Percentiles rank a stretch among this genome's conserved stretches.
Conservation (phyloP, 2,888 invertebrate species). For the Andrena haemorrhoa region DNA sequence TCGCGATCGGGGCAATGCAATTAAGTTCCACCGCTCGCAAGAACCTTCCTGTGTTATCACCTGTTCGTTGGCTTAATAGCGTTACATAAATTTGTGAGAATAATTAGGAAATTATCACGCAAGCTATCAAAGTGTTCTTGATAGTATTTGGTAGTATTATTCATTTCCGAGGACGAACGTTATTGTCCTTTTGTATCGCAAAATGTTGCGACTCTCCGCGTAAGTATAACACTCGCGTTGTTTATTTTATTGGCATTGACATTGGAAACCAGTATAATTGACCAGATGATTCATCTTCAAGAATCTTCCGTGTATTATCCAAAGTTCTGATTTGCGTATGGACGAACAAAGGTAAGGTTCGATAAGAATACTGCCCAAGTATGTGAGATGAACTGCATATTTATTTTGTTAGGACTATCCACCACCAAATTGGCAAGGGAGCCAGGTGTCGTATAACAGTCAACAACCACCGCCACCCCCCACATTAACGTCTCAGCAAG, state of each 20-base stretch:
- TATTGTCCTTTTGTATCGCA: slow-evolving; percentile 50
- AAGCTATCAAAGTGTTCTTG: slow-evolving; percentile 48
- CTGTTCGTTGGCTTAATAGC: slow-evolving; percentile 25
- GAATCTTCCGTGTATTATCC: slow-evolving; percentile 76
- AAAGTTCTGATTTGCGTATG: slow-evolving; percentile 77
- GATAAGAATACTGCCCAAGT: slow-evolving; percentile 58
- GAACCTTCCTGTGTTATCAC: slow-evolving; percentile 3
- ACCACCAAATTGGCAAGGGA: slow-evolving; percentile 82
- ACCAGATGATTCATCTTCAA: slow-evolving; percentile 72
- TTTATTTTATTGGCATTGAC: slow-evolving; percentile 73
- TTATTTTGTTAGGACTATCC: slow-evolving; percentile 82
- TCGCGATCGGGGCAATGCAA: slow-evolving; percentile 16
- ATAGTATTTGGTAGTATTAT: slow-evolving; percentile 53
- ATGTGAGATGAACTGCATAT: slow-evolving; percentile 61
- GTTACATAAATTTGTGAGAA: slow-evolving; percentile 34
- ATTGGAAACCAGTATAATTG: slow-evolving; percentile 71
- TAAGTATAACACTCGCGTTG: slow-evolving; percentile 76
- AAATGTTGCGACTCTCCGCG: slow-evolving; percentile 58
- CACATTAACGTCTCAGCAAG: slow-evolving; percentile 74
- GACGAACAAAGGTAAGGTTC: slow-evolving; percentile 78
- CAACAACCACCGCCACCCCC: slow-evolving; percentile 81
- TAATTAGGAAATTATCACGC: slow-evolving; percentile 26
- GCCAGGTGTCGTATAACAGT: slow-evolving; percentile 81
- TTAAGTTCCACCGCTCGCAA: slow-evolving; percentile 2
- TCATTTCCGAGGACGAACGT: slow-evolving; percentile 44